These are phyloP conservation scores for Heteromormyrus szaboi DNA, from an alignment of 2,797 vertebrate species.

Conservation along the genomic window DNA sequence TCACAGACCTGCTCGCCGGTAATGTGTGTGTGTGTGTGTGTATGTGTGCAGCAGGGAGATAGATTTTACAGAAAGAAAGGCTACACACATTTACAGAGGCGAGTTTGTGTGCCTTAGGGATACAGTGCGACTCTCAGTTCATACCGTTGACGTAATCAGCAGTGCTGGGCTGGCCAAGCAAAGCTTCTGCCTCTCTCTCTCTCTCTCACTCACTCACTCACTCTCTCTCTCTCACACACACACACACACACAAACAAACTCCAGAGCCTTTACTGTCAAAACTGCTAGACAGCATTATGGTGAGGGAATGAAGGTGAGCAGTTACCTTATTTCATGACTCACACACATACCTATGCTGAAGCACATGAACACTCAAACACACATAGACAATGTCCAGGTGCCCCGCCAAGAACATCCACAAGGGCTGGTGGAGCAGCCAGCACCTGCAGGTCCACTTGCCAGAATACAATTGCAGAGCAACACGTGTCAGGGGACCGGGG, in stretches of 20 bases:
- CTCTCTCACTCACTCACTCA: neutral
- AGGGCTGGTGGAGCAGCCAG: neutral
- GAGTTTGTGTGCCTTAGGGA: neutral
- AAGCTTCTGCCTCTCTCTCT: constrained; percentile 12
- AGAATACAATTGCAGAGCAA: neutral
- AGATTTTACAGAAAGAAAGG: neutral
- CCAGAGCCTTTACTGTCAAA: neutral
- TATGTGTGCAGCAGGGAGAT: neutral
- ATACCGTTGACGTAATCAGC: constrained; percentile 11
- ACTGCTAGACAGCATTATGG: neutral
- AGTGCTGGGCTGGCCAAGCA: constrained; percentile 7
- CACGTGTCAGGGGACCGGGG: neutral
- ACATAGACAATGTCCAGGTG: neutral
- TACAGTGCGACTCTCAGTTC: neutral
- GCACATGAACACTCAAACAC: neutral
- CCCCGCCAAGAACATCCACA: neutral
- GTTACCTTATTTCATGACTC: neutral
- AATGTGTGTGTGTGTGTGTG: neutral
- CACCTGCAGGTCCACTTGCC: neutral
- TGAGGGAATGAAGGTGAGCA: neutral
- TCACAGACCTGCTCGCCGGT: neutral
- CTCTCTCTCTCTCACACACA: no score
- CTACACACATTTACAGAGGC: neutral
- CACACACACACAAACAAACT: constrained; percentile 14
- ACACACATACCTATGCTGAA: neutral